These are phyloP conservation scores for Heteropelma amictum DNA, from an alignment of 2,888 invertebrate species.

Conservation along the genomic window DNA sequence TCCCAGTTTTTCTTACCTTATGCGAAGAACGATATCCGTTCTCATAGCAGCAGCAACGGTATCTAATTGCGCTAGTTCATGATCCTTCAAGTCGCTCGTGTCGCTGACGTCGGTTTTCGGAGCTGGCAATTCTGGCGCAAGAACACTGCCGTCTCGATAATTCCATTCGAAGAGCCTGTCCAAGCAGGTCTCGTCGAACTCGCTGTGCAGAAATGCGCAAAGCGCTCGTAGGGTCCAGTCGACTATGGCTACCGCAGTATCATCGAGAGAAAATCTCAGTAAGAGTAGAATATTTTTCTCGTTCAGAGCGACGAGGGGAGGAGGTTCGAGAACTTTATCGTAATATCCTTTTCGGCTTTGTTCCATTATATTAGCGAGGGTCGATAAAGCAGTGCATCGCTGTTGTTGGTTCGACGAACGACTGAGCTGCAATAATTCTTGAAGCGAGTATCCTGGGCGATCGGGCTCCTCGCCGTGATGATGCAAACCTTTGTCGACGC, in stretches of 20 bases:
- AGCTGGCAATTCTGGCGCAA: conserved; percentile 70
- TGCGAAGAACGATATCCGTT: conserved; percentile 87
- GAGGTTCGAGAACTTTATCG: conserved; percentile 86
- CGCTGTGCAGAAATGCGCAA: conserved; percentile 86
- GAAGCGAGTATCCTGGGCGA: conserved; percentile 93
- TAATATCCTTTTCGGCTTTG: conserved; percentile 88
- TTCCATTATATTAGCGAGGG: conserved; percentile 88
- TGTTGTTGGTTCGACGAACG: conserved; percentile 90
- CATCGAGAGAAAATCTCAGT: conserved; percentile 91
- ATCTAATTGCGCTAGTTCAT: conserved; percentile 91
- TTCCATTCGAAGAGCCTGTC: conserved; percentile 82
- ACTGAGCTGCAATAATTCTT: conserved; percentile 90
- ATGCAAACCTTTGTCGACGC: conserved; percentile 85
- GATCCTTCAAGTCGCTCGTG: conserved; percentile 88
- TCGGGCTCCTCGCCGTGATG: conserved; percentile 96
- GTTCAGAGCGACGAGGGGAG: conserved; percentile 80
- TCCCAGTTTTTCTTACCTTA: conserved; percentile 78
- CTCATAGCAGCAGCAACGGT: conserved; percentile 86
- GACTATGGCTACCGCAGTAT: conserved; percentile 85
- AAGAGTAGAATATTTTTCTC: conserved; percentile 88
- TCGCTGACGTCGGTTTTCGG: conserved; percentile 77
- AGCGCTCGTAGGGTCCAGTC: conserved; percentile 88
- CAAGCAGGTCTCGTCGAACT: conserved; percentile 88
- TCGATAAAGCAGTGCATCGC: conserved; percentile 87
- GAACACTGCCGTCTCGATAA: conserved; percentile 77